These are phyloP conservation scores for Stomorhina lunata DNA, from an alignment of 2,888 invertebrate genomes.

Conservation along the genomic window DNA sequence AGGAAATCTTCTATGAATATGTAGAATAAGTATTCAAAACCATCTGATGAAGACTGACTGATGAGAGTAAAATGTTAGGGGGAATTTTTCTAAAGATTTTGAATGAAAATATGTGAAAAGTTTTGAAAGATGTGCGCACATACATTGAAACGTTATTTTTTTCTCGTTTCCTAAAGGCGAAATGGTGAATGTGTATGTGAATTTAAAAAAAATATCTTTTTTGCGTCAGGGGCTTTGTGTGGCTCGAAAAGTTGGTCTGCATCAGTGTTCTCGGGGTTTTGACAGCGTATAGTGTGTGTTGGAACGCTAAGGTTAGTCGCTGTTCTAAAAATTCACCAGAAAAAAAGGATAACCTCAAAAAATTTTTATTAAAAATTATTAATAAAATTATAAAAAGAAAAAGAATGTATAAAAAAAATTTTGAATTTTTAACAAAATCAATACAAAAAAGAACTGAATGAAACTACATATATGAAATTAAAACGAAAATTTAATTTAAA, in stretches of 20 bases:
- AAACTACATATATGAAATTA: conserved; percentile 1
- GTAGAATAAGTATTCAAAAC: too few relatives aligned
- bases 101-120: conserved; percentile 36
- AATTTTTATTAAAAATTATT: conserved; percentile 45
- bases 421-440: background rate
- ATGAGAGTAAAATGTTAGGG: conserved; percentile 49
- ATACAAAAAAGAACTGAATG: background rate
- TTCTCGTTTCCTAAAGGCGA: background rate
- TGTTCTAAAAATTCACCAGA: conserved; percentile 51
- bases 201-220: conserved; percentile 67
- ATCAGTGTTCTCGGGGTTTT: conserved; percentile 81
- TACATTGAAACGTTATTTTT: conserved; percentile 11
- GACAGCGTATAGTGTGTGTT: conserved; percentile 81
- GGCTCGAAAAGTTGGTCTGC: conserved; percentile 77
- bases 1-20: conserved; percentile 28
- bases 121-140: conserved; percentile 21
- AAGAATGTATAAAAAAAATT: conserved; percentile 20
- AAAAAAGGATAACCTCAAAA: conserved; percentile 61
- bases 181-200: conserved; percentile 66
- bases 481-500: background rate
- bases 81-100: conserved; percentile 56
- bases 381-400: conserved; percentile 1
- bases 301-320: conserved; percentile 80
- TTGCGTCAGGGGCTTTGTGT: conserved; percentile 76
- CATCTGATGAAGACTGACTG: background rate